phyloP scores from a whole-genome alignment of 2,888 invertebrate species.

The Lissocephala sabroskyi region DNA sequence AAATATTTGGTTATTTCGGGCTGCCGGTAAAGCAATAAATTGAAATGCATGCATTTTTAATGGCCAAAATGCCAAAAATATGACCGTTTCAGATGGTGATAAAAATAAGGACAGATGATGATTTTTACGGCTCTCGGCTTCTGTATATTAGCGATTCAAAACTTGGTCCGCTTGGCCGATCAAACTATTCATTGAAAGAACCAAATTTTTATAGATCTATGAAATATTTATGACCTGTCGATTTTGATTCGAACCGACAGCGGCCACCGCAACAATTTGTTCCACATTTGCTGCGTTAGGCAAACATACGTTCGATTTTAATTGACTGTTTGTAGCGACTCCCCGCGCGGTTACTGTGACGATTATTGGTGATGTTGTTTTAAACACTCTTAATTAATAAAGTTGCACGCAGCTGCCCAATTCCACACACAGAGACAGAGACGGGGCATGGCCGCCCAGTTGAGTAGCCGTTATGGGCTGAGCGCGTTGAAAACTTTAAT shows the following conservation, averaged over 20 bases:
- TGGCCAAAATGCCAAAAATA: no score
- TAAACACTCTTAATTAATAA: constrained; percentile 55
- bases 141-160: no score
- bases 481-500: constrained; percentile 49
- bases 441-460: no score
- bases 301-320: constrained; percentile 28
- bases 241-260: constrained; percentile 17
- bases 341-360: constrained; percentile 10
- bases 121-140: no score
- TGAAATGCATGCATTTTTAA: no score
- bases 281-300: constrained; percentile 5
- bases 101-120: no score
- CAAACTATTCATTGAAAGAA: no score
- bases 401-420: constrained; percentile 26
- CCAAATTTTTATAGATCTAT: background rate
- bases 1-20: no score
- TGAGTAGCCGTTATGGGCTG: constrained; percentile 6
- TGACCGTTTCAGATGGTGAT: no score
- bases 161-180: no score
- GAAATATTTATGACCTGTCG: background rate
- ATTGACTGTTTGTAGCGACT: constrained; percentile 36
- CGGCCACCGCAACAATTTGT: background rate
- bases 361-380: constrained; percentile 19
- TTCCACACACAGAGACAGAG: constrained; percentile 8
- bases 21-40: no score